Evolutionary conservation across 2,113 vertebrate genomes (phyloP).

Genomic region (Charadrius vociferus): DNA sequence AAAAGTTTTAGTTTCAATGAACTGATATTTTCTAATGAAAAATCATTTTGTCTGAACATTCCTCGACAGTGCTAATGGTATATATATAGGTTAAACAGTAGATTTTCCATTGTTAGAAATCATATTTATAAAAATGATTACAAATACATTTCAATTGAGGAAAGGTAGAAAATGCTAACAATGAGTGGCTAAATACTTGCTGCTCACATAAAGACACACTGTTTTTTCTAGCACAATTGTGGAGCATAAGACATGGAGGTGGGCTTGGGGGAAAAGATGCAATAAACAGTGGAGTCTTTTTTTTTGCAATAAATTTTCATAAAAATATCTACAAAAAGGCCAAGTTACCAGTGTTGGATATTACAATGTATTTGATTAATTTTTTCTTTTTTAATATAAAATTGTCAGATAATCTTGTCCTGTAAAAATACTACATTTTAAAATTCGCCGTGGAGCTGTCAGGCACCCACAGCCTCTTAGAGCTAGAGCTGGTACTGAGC

Average conservation of each 20-base stretch:
- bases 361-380: conserved; percentile 98
- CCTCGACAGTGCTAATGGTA: not conserved
- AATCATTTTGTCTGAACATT: not conserved
- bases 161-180: conserved; percentile 59
- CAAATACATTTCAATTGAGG: conserved; percentile 60
- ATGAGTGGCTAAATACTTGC: conserved; percentile 64
- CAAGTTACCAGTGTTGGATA: conserved; percentile 83
- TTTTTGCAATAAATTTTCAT: conserved; percentile 74
- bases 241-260: conserved; percentile 5
- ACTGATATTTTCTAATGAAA: not conserved
- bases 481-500: conserved; percentile 91
- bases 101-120: conserved; percentile 35
- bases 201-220: conserved; percentile 53
- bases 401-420: conserved; percentile 97
- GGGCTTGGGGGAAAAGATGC: conserved; percentile 46
- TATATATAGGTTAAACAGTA: conserved; percentile 23
- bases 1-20: not conserved
- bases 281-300: conserved; percentile 57
- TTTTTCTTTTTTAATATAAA: conserved; percentile 96
- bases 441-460: conserved; percentile 94
- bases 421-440: conserved; percentile 96
- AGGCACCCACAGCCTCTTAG: conserved; percentile 87
- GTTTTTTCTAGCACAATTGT: conserved; percentile 56
- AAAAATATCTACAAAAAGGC: conserved; percentile 80
- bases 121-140: conserved; percentile 35